phyloP scores from a whole-genome alignment of 2,797 vertebrate species.

The Yasuhikotakia modesta region DNA sequence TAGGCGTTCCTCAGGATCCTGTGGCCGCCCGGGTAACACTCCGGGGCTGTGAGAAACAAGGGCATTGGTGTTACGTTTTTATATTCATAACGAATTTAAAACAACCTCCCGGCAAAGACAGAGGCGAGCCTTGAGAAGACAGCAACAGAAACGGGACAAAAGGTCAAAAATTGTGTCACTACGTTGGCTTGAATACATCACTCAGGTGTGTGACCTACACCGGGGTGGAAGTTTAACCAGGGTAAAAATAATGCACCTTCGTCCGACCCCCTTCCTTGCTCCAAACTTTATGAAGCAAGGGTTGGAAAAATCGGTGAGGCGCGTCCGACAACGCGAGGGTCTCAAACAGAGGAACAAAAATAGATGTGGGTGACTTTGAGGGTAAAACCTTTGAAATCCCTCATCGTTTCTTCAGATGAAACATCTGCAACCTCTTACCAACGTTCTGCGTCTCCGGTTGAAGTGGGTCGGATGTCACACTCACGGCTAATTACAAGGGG shows the following conservation, averaged over 20 bases:
- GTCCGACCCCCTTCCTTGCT: conserved; percentile 59
- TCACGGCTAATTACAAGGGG: neutral
- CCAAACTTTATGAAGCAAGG: conserved; percentile 56
- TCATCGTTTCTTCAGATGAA: conserved; percentile 41
- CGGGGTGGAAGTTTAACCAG: conserved; percentile 59
- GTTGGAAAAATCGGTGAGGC: conserved; percentile 49
- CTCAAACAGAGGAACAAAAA: conserved; percentile 45
- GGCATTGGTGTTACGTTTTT: conserved; percentile 1
- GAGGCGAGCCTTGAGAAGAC: conserved; percentile 20
- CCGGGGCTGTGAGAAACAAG: conserved; percentile 68
- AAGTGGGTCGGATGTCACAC: conserved; percentile 41
- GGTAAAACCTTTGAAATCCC: conserved; percentile 51
- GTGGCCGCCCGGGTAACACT: conserved; percentile 77
- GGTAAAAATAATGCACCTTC: conserved; percentile 70
- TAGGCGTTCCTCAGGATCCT: conserved; percentile 67
- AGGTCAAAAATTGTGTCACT: conserved; percentile 21
- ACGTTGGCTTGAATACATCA: conserved; percentile 36
- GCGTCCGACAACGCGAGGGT: conserved; percentile 52
- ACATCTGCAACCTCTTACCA: conserved; percentile 24
- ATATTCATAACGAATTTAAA: conserved; percentile 31
- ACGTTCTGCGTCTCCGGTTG: conserved; percentile 3
- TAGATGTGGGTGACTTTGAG: conserved; percentile 43
- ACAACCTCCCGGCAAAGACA: conserved; percentile 47
- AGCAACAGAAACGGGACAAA: neutral
- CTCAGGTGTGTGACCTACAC: conserved; percentile 43